phyloP scores from a whole-genome alignment of 2,888 invertebrate genomes.

The Calephelis perditalis region DNA sequence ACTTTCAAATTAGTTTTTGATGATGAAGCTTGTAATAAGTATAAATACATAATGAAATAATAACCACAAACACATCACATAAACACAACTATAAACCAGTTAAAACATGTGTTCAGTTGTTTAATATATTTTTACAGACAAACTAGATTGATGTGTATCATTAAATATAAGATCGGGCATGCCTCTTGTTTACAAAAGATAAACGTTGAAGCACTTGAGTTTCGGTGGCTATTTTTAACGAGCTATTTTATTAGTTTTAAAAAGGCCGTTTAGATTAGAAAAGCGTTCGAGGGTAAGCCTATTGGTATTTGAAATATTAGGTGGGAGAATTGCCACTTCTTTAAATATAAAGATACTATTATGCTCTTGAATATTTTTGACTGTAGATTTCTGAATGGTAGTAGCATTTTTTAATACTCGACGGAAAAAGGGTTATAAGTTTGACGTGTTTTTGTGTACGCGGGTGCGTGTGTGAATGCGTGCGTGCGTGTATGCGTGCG shows the following conservation, averaged over 20 bases:
- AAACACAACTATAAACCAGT: constrained; percentile 33
- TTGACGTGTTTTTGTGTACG: too few species aligned
- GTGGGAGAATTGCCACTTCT: constrained; percentile 55
- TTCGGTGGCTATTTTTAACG: constrained; percentile 75
- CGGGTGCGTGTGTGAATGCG: too few species aligned
- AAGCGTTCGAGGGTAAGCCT: constrained; percentile 58
- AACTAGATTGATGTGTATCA: constrained; percentile 64
- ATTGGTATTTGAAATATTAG: constrained; percentile 68
- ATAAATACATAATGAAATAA: too few species aligned
- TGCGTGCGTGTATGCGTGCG: too few species aligned
- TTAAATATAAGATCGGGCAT: constrained; percentile 47
- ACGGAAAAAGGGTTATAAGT: too few species aligned
- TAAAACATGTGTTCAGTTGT: constrained; percentile 44
- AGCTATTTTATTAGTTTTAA: constrained; percentile 74
- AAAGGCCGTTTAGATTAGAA: constrained; percentile 75
- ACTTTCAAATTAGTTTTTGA: too few species aligned
- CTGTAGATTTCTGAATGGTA: too few species aligned
- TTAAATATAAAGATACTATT: constrained; percentile 5
- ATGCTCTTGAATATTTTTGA: too few species aligned
- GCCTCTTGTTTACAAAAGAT: constrained; percentile 63
- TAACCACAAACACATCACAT: constrained; percentile 29
- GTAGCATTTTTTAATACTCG: too few species aligned
- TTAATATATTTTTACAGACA: constrained; percentile 49
- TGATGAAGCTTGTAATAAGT: too few species aligned
- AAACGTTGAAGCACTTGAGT: constrained; percentile 57